Evolutionary conservation across 2,113 vertebrate species (phyloP).

Genomic region (Carettochelys insculpta): DNA sequence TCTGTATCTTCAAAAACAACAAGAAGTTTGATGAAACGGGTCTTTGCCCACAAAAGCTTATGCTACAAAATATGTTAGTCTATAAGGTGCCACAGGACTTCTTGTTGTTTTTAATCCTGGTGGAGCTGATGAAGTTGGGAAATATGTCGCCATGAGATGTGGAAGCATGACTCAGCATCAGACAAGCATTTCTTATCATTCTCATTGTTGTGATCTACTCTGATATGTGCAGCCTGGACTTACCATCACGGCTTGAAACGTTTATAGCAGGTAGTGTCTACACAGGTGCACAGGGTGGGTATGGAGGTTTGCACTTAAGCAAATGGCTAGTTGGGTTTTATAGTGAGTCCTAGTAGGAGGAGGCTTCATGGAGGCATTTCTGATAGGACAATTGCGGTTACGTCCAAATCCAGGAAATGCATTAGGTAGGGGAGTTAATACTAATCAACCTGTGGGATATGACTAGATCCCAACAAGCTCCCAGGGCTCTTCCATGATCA

Average conservation of each 20-base stretch:
- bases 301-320: neutral
- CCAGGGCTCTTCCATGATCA: neutral
- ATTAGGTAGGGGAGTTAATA: neutral
- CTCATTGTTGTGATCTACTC: neutral
- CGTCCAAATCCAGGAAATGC: neutral
- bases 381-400: neutral
- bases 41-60: no score
- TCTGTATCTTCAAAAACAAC: no score
- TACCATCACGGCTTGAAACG: accelerated
- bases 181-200: neutral
- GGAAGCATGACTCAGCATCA: neutral
- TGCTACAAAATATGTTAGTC: no score
- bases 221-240: accelerated
- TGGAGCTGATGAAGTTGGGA: neutral
- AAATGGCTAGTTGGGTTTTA: neutral
- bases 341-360: neutral
- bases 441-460: neutral
- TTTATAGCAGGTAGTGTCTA: neutral
- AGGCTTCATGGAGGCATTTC: neutral
- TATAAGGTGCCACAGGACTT: no score
- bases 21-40: no score
- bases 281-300: neutral
- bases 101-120: no score
- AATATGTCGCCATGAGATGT: neutral
- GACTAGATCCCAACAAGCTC: neutral